phyloP scores from a whole-genome alignment of 1,140 invertebrate genomes.

The Ceratina calcarata region DNA sequence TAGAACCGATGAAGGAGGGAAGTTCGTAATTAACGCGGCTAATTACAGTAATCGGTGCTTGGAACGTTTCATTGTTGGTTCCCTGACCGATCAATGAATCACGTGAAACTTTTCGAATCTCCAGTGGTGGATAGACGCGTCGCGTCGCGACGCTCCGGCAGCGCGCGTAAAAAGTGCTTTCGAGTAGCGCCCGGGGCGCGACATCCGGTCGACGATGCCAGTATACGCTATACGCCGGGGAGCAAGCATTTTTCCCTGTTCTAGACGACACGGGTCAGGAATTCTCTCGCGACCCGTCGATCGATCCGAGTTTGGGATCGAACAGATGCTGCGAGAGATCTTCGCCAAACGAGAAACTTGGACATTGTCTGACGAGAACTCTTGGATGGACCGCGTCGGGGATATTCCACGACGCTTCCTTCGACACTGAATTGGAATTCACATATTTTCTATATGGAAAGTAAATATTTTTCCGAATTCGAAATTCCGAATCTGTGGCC shows the following conservation, averaged over 20 bases:
- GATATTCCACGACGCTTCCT: too few relatives aligned
- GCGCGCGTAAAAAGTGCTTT: conserved; percentile 26
- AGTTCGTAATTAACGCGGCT: conserved; percentile 30
- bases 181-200: conserved; percentile 16
- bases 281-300: background rate
- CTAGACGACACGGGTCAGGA: background rate
- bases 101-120: conserved; percentile 3
- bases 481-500: too few relatives aligned
- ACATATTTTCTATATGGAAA: too few relatives aligned
- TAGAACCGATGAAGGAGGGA: conserved; percentile 14
- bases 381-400: background rate
- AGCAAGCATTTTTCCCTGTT: conserved; percentile 18
- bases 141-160: background rate
- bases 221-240: background rate
- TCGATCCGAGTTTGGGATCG: conserved; percentile 21
- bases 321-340: conserved; percentile 8
- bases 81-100: background rate
- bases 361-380: background rate
- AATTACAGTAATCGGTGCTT: conserved; percentile 19
- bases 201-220: background rate
- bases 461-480: too few relatives aligned
- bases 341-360: background rate
- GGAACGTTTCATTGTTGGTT: too few relatives aligned
- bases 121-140: background rate
- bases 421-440: too few relatives aligned